Evolutionary conservation across 2,113 vertebrate species (phyloP), one percentile per base, ranked within the genome.

Genomic region (Laterallus jamaicensis): DNA sequence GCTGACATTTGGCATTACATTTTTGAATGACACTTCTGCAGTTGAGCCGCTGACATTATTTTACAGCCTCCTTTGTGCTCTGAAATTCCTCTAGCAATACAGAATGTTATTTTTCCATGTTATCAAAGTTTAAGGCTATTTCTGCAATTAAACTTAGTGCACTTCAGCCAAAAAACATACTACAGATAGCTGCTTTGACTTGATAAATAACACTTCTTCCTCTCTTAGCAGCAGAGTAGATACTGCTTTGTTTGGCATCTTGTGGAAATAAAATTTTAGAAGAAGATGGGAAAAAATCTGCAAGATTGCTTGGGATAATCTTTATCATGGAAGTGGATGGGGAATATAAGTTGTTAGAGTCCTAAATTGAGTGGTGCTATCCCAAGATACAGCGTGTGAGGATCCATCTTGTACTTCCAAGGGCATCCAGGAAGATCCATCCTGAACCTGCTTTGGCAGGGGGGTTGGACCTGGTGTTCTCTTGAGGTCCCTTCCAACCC

Each of bases 21-120:
- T 95, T 95, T 90, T 92, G 82, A 86, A 88, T 94, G 92, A 69
- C 73, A 47, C 42, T 94, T 90, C 69, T 95, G 80, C 92, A 95
- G 81, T 35, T 25, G 82, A 92, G 85, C 66, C 5, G 3, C 56
- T 78, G 16, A 81, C 92, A 81, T 92, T 97, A 71, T 92, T 94
- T 94, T 92, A 90, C 69, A 83, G 80, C 66, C 64, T 22, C 42
- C 78, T 91, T 80, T 32, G 39, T 62, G 90, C 76, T 90, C 78
- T 75, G 62, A 93, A 94, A 95, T 95, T 96, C 95, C 82, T 96
- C 62, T 28, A 79, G 88, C 76, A 73, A 86, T 75, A 74, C 58
- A 86, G 82, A 91, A 95, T 90, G 90, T 94, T 96, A n/a, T 92
- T 96, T 93, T 97, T 94, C 60, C 73, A 58, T 86, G 95, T 92